Percentiles rank a stretch among this genome's conserved stretches.
Conservation (phyloP, 1,140 invertebrate genomes). For the Aleiodes sp. region DNA sequence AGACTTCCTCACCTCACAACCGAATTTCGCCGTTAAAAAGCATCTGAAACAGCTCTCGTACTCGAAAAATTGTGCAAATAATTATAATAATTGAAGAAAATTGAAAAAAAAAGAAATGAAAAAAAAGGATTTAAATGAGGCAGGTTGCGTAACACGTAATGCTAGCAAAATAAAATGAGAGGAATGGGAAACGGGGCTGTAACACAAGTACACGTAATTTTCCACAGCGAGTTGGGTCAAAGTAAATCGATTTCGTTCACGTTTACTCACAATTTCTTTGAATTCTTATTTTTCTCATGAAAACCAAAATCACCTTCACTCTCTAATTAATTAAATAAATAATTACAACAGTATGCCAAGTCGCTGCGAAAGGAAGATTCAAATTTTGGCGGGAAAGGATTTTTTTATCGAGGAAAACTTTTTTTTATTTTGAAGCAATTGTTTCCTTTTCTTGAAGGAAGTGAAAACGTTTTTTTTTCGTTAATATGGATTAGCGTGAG, state of each 20-base stretch:
- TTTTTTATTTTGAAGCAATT: background rate
- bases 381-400: background rate
- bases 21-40: too few species aligned
- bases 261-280: slow-evolving; percentile 7
- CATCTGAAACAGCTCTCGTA: too few species aligned
- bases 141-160: slow-evolving; percentile 34
- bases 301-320: slow-evolving; percentile 1
- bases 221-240: slow-evolving; percentile 47
- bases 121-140: slow-evolving; percentile 28
- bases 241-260: slow-evolving; percentile 29
- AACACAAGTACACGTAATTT: slow-evolving; percentile 25
- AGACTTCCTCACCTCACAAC: too few species aligned
- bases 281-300: background rate
- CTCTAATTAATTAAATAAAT: background rate
- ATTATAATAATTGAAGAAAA: too few species aligned
- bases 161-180: slow-evolving; percentile 32
- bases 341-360: slow-evolving; percentile 37
- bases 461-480: slow-evolving; percentile 20
- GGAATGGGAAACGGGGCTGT: slow-evolving; percentile 8
- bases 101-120: background rate
- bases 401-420: background rate
- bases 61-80: slow-evolving; percentile 30
- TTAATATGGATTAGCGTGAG: slow-evolving; percentile 57
- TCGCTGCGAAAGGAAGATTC: slow-evolving; percentile 40
- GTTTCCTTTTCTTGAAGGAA: slow-evolving; percentile 18